Base-by-base conservation (phyloP, 2,888 invertebrate genomes). In the Pseudeuparius sepicola region DNA sequence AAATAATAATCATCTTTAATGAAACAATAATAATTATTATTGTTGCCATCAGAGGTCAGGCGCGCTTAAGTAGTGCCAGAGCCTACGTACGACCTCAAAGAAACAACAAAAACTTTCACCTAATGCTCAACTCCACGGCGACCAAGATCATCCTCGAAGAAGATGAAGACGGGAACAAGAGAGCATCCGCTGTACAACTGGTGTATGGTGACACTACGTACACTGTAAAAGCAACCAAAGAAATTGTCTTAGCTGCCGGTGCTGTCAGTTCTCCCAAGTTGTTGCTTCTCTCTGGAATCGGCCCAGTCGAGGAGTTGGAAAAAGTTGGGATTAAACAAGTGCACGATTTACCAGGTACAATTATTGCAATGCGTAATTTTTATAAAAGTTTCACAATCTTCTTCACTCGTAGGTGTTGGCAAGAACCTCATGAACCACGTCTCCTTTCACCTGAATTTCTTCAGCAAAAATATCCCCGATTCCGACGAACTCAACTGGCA, bases 341-440 rank as follows among this genome's bases (percentile, higher is more conserved):
- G 14, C 67, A 69, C 36, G 67, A 78, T 40, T 57, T 77, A 11
- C 75, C 75, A 0, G 78, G 77, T 1, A 78, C 78, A 1, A 78
- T 78, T 0, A 69, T 72, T 49, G 41, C 39, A 24, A 13, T 33
- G 16, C 6, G n/a, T 27, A 27, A 12, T 25, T 7, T 7, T 7
- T 25, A 7, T 5, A 25, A 6, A 25, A 10, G n/a, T n/a, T n/a
- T 25, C 6, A 25, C 7, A 13, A 11, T 14, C 18, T 29, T 15
- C 10, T 20, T 6, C 16, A 36, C n/a, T n/a, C n/a, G n/a, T n/a
- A n/a, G n/a, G n/a, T n/a, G n/a, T n/a, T n/a, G n/a, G n/a, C n/a
- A n/a, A n/a, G n/a, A 78, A 78, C 48, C 57, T 78, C 1, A 75
- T 76, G 34, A 77, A 78, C 51, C 78, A 78, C 46, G 73, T 77